These are phyloP conservation scores for Rhineura floridana DNA, from an alignment of 2,113 vertebrate genomes.

Conservation along the genomic window DNA sequence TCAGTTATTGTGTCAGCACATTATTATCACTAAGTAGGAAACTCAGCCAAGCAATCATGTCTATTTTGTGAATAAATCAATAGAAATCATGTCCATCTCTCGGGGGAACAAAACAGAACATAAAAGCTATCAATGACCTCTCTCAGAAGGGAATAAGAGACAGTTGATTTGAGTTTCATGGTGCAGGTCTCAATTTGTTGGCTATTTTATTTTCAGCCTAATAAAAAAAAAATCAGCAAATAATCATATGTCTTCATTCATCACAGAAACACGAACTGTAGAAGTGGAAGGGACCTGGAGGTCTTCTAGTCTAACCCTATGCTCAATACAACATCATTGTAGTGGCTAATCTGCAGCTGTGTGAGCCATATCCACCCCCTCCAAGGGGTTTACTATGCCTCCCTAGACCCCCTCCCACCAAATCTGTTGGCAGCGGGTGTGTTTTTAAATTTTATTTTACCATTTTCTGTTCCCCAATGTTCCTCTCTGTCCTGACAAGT, in stretches of 20 bases:
- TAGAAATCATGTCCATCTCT: conserved; percentile 1
- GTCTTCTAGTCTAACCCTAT: background rate
- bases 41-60: background rate
- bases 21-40: background rate
- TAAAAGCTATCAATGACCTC: background rate
- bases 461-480: too few relatives aligned
- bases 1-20: background rate
- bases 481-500: too few relatives aligned
- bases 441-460: too few relatives aligned
- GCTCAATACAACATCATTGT: background rate
- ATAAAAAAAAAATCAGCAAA: background rate
- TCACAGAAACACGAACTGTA: background rate
- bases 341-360: too few relatives aligned
- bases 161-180: background rate
- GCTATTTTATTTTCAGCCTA: background rate
- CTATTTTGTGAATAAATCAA: conserved; percentile 9
- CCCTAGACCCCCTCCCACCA: too few relatives aligned
- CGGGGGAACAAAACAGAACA: background rate
- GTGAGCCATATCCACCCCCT: too few relatives aligned
- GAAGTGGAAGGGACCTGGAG: background rate
- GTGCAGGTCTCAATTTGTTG: background rate
- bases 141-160: background rate
- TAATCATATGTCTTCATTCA: background rate
- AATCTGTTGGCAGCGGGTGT: too few relatives aligned
- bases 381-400: too few relatives aligned